Percentiles rank a stretch among this genome's conserved stretches.
Conservation (phyloP, 2,113 vertebrate genomes). For the Microcebus ravelobensis region DNA sequence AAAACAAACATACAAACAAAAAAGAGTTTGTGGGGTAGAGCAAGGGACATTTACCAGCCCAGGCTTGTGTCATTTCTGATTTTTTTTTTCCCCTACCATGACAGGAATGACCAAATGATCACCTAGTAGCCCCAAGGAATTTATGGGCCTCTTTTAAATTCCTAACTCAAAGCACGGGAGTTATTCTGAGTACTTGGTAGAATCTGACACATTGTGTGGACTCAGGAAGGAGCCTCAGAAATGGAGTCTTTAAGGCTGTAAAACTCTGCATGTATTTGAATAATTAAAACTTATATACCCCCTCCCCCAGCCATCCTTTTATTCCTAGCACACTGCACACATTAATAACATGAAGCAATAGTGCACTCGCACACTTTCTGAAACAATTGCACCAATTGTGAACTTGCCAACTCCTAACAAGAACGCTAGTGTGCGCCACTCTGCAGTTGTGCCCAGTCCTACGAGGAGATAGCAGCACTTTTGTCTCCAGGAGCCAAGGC, state of each 20-base stretch:
- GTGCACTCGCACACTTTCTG: constrained; percentile 63
- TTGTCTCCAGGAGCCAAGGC: constrained; percentile 68
- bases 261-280: constrained; percentile 80
- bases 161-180: constrained; percentile 27
- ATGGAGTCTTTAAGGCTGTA: constrained; percentile 59
- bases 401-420: constrained; percentile 78
- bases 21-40: not conserved
- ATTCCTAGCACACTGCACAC: constrained; percentile 77
- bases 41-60: not conserved
- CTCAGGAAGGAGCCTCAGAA: constrained; percentile 70
- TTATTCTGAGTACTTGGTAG: constrained; percentile 17
- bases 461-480: constrained; percentile 70
- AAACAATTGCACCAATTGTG: constrained; percentile 72
- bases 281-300: constrained; percentile 64
- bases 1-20: no score
- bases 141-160: constrained; percentile 51
- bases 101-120: constrained; percentile 34
- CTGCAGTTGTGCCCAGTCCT: constrained; percentile 53
- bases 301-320: constrained; percentile 67
- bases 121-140: constrained; percentile 50
- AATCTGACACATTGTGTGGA: constrained; percentile 52
- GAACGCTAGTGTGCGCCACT: constrained; percentile 66
- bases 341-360: constrained; percentile 73
- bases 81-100: not conserved
- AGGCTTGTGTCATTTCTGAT: not conserved